Base-by-base conservation (phyloP, 2,888 invertebrate genomes). In the Perizoma flavofasciatum region DNA sequence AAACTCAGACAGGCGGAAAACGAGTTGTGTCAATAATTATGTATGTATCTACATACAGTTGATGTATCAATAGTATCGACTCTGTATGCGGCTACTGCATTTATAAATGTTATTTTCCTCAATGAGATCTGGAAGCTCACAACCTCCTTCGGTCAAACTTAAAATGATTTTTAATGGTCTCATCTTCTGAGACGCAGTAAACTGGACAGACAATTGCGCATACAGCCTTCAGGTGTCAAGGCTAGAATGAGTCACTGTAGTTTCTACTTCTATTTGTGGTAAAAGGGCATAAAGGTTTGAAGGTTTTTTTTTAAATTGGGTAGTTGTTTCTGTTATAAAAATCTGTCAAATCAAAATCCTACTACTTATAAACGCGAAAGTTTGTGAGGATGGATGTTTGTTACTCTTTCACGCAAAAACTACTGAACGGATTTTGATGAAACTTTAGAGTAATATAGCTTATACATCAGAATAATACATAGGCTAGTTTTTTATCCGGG, bases 161-260 rank as follows among this genome's bases (percentile, higher is more conserved):
- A 55, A 49, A 61, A 49, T 47, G 61, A 55, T 45, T 50, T 57
- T 58, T 61, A 61, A 58, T 61, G 32, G 56, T 33, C 55, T 48
- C 54, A 50, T 54, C 53, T 59, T 45, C 39, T 47, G 34, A n/a
- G n/a, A 5, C 10, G 4, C 46, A 6, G 6, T 41, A 53, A 53
- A 57, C 49, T 46, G 43, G 43, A 44, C 55, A 44, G 47, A 40
- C 39, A 47, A 40, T 60, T 47, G 47, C 51, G 40, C 10, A 45
- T 32, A 46, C 59, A 55, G 55, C 59, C 59, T 61, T 61, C 57
- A 50, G 41, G 57, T 44, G 53, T 61, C 61, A 57, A 61, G 57
- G 61, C 43, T 50, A 44, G 11, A 5, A 4, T 47, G 61, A 61
- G 54, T 61, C 61, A 57, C 37, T 61, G 61, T 48, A 56, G 56